Evolutionary conservation across 2,797 vertebrate genomes (phyloP).

Genomic region (Taeniopygia guttata): DNA sequence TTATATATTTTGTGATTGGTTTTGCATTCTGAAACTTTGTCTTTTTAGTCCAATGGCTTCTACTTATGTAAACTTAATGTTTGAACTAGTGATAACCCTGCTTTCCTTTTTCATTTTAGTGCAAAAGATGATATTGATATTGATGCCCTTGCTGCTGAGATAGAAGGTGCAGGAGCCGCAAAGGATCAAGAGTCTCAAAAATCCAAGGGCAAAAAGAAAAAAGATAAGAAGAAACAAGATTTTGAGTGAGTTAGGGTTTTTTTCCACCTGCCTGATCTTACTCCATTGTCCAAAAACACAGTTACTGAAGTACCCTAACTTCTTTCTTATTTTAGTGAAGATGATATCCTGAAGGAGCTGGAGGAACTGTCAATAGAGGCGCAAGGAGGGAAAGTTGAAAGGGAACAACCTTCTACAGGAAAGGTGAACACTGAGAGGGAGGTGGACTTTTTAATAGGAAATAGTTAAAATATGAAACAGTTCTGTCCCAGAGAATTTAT

Average conservation of each 20-base stretch:
- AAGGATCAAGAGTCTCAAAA: conserved; percentile 85
- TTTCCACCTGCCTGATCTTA: not conserved
- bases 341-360: conserved; percentile 94
- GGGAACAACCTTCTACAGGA: conserved; percentile 62
- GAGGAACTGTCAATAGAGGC: conserved; percentile 90
- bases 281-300: not conserved
- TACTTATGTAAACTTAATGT: rapidly evolving
- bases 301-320: not conserved
- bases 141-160: conserved; percentile 90
- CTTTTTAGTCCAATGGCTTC: not conserved
- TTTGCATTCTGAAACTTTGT: not conserved
- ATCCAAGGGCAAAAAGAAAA: conserved; percentile 86
- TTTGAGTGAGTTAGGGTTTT: conserved; percentile 75
- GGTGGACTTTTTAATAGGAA: not conserved
- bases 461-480: not conserved
- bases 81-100: not conserved
- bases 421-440: conserved; percentile 69
- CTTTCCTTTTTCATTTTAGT: conserved; percentile 65
- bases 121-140: conserved; percentile 88
- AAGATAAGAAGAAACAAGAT: conserved; percentile 86
- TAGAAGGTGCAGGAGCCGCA: conserved; percentile 89
- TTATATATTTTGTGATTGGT: not conserved
- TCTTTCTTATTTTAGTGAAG: conserved; percentile 83
- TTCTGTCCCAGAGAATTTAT: not conserved
- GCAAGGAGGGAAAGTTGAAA: conserved; percentile 82